Conservation (phyloP, 1,140 invertebrate genomes). For the Drosophila saltans region DNA sequence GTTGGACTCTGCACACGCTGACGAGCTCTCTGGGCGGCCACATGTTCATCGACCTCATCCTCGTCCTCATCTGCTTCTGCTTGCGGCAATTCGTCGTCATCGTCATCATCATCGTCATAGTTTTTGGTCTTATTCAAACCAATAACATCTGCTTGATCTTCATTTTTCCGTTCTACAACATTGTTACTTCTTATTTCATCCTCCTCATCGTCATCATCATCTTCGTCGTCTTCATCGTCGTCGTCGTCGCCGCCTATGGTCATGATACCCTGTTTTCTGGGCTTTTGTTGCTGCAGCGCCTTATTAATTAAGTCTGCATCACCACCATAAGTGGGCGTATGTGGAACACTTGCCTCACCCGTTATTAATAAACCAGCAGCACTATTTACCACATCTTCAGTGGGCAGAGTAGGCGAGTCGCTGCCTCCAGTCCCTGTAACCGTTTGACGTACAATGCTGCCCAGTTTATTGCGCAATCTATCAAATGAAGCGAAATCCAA, state of each 20-base stretch:
- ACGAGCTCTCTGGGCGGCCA: constrained; percentile 41
- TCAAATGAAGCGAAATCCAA: constrained; percentile 86
- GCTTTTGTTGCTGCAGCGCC: constrained; percentile 49
- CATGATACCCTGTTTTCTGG: constrained; percentile 82
- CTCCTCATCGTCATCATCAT: constrained; percentile 16
- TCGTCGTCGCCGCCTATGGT: constrained; percentile 69
- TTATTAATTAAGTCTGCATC: constrained; percentile 90
- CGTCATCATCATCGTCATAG: constrained; percentile 65
- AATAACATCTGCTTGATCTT: constrained; percentile 14
- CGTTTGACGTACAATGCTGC: constrained; percentile 87
- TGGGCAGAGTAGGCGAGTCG: constrained; percentile 44
- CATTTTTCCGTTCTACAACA: constrained; percentile 41
- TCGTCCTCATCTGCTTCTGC: constrained; percentile 83
- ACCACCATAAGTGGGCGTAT: constrained; percentile 87
- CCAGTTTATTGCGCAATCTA: constrained; percentile 85
- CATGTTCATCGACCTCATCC: constrained; percentile 50
- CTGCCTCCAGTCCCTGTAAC: constrained; percentile 73
- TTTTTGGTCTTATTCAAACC: constrained; percentile 28
- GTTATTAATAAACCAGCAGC: constrained; percentile 86
- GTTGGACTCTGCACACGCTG: constrained; percentile 80
- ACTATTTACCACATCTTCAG: constrained; percentile 84
- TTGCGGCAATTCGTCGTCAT: constrained; percentile 75
- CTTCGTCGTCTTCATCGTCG: constrained; percentile 54
- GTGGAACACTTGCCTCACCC: constrained; percentile 43
- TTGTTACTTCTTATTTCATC: not conserved